Evolutionary conservation across 2,113 vertebrate genomes (phyloP).

Genomic region (Aptenodytes forsteri): DNA sequence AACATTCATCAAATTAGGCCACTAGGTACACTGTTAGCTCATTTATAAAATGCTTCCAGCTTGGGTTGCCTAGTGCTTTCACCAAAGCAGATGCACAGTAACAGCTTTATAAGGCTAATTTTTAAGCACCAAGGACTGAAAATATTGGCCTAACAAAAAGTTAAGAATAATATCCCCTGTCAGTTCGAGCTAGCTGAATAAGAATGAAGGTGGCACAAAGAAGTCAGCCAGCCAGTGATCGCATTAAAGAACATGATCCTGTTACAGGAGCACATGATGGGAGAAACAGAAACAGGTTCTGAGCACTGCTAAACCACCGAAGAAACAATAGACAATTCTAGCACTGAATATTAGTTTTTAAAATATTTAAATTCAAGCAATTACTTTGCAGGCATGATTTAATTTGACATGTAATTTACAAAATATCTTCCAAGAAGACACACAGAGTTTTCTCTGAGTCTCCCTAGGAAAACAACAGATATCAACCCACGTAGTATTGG

Average conservation of each 20-base stretch:
- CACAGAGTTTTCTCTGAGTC: background rate
- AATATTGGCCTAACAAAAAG: conserved; percentile 23
- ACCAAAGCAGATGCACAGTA: background rate
- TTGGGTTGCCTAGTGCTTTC: background rate
- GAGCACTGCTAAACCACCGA: background rate
- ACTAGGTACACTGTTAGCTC: background rate
- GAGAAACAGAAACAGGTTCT: background rate
- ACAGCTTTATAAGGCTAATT: background rate
- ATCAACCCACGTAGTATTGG: background rate
- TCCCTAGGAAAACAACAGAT: background rate
- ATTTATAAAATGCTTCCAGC: background rate
- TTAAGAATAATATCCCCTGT: conserved; percentile 15
- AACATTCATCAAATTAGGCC: background rate
- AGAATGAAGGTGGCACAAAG: conserved; percentile 8
- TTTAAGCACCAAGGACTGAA: conserved; percentile 19
- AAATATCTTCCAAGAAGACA: background rate
- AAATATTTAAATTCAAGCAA: background rate
- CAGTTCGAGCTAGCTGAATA: background rate
- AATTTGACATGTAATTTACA: background rate
- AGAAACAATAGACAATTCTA: background rate
- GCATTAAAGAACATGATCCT: conserved; percentile 28
- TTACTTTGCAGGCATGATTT: background rate
- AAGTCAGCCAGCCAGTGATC: background rate
- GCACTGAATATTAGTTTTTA: background rate
- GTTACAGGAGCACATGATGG: background rate